Percentiles rank a stretch among this genome's conserved stretches.
phyloP scores from a whole-genome alignment of 2,797 vertebrate species.

The Chiroxiphia lanceolata region DNA sequence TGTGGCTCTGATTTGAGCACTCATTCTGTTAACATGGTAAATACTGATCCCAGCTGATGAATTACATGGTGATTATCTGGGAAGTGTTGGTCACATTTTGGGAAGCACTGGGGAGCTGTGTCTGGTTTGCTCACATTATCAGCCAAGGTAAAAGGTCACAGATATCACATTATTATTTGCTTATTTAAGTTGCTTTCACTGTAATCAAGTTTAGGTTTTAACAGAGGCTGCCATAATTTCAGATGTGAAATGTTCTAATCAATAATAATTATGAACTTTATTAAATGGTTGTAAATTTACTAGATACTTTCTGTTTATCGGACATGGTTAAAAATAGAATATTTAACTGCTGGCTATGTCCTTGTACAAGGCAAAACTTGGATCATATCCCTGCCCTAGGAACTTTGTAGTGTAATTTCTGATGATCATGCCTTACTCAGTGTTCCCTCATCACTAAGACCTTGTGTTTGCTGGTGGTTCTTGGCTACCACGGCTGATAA shows the following conservation, averaged over 20 bases:
- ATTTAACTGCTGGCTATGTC: not conserved
- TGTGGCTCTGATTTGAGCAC: not conserved
- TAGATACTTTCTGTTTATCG: not conserved
- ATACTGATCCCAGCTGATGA: not conserved
- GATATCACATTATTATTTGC: not conserved
- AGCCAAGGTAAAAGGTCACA: not conserved
- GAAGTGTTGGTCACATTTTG: not conserved
- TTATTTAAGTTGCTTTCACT: not conserved
- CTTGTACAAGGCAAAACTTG: not conserved
- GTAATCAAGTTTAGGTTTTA: not conserved
- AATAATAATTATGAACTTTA: not conserved
- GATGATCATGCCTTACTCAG: not conserved
- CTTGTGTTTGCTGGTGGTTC: not conserved
- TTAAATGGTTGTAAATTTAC: not conserved
- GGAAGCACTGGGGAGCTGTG: not conserved
- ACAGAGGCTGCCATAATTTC: not conserved
- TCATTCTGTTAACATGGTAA: not conserved
- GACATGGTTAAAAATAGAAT: not conserved
- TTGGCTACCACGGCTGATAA: not conserved
- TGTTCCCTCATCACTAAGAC: not conserved
- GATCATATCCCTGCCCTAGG: not conserved
- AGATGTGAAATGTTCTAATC: not conserved
- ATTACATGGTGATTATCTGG: not conserved
- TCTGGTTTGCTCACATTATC: not conserved
- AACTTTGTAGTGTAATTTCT: not conserved